Evolutionary conservation across 1,140 invertebrate species (phyloP).

Genomic region (Triops longicaudatus): DNA sequence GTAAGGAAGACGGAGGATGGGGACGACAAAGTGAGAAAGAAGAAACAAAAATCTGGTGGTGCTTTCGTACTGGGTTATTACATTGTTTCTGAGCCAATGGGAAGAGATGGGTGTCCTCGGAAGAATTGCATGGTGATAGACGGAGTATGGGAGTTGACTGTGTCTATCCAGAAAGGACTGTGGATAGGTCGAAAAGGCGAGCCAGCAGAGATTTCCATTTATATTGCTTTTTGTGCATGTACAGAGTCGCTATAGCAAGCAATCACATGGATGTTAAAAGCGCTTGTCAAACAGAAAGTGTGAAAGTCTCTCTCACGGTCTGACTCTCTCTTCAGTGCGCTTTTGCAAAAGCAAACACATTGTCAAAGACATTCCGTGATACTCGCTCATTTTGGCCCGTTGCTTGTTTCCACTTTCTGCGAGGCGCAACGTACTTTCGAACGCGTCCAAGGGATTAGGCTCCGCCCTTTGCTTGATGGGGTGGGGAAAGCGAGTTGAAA

Average conservation of each 20-base stretch:
- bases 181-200: not conserved
- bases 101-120: not conserved
- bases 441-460: too few relatives aligned
- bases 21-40: too few relatives aligned
- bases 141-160: not conserved
- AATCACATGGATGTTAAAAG: not conserved
- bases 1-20: too few relatives aligned
- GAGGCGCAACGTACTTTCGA: too few relatives aligned
- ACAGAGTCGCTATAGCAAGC: not conserved
- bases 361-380: not conserved
- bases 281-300: not conserved
- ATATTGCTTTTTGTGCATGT: constrained; percentile 3
- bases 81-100: not conserved
- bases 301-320: not conserved
- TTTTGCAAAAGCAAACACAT: constrained; percentile 4
- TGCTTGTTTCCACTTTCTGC: not conserved
- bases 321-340: not conserved
- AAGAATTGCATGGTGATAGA: not conserved
- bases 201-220: constrained; percentile 9
- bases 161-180: not conserved
- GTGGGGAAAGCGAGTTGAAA: not conserved
- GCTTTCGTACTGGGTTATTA: not conserved
- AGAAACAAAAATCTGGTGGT: not conserved
- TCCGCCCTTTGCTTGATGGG: too few relatives aligned
- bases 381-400: not conserved